A percentile compares a stretch with the other conserved stretches of the same genome.
phyloP scores from a whole-genome alignment of 2,888 invertebrate genomes.

The Ophion costatus region DNA sequence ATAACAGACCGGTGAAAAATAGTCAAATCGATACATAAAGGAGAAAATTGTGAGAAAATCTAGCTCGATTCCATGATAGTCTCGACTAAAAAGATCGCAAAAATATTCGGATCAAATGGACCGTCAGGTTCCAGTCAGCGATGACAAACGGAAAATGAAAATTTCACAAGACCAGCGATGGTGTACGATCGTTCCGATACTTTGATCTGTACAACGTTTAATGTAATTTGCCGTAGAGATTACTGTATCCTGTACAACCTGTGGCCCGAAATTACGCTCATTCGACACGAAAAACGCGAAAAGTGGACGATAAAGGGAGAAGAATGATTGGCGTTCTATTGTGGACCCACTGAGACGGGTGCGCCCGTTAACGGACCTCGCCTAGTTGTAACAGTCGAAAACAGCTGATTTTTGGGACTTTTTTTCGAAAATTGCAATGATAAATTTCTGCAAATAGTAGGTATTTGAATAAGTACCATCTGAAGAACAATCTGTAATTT shows the following conservation, averaged over 20 bases:
- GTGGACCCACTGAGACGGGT: not conserved
- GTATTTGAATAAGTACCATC: too few relatives aligned
- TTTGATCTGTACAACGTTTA: not conserved
- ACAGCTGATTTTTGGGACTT: too few relatives aligned
- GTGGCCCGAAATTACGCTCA: not conserved
- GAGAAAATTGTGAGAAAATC: not conserved
- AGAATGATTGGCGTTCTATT: not conserved
- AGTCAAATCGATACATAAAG: not conserved
- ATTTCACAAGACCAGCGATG: not conserved
- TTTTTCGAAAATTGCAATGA: too few relatives aligned
- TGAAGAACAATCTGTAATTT: too few relatives aligned
- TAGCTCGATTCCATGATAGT: not conserved
- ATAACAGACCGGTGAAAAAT: not conserved
- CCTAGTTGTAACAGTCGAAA: too few relatives aligned
- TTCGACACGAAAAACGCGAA: not conserved
- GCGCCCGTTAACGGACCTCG: not conserved
- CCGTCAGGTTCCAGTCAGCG: not conserved
- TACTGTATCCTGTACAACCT: not conserved
- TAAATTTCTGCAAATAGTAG: too few relatives aligned
- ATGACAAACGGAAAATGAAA: not conserved
- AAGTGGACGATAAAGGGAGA: not conserved
- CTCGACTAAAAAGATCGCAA: not conserved
- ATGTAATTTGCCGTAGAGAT: not conserved
- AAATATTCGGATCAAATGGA: not conserved
- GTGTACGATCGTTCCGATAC: not conserved